Evolutionary conservation across 2,888 invertebrate genomes (phyloP), one percentile per base, ranked within the genome.

Genomic region (Bellardia bayeri): DNA sequence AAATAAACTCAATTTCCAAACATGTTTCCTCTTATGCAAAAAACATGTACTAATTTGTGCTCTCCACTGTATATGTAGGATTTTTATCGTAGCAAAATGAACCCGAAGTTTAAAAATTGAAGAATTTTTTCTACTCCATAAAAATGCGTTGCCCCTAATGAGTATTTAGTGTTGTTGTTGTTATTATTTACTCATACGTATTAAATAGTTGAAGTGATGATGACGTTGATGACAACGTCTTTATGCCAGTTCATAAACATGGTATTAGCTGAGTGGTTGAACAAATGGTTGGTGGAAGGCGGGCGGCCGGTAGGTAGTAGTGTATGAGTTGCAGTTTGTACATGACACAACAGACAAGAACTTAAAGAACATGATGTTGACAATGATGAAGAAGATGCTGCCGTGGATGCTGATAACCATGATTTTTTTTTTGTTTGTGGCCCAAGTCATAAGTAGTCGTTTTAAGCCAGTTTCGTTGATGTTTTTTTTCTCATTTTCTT

Each of bases 191-290:
- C 63, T 76, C 9, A 16, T 61, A 61, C 61, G 51, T 54, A 63
- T 68, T 51, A 79, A 66, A 66, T 74, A 63, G 74, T 76, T 80
- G 23, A 68, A 75, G 54, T 69, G 69, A 56, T 75, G 69, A 75
- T 85, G 79, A 75, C 68, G 75, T 63, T 80, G 68, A 85, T 75
- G 85, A 80, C 63, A 85, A 80, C 61, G 51, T 86, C 82, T 82
- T 79, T 82, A 82, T 82, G 80, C 45, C 85, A 75, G 68, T 71
- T 85, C 49, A 63, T 42, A 68, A 42, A 51, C 51, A 56, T 66
- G 7, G 23, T 30, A 58, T 58, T 33, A 58, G 58, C 9, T 5
- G 30, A 58, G 30, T 9, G 11, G 8, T 23, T 56, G 23, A 23
- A 2, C 13, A 13, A 13, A 45, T 45, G 56, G 23, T 56, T 56